Evolutionary conservation across 2,888 invertebrate genomes (phyloP), one percentile per base, ranked within the genome.

Genomic region (Orchestes rusci): DNA sequence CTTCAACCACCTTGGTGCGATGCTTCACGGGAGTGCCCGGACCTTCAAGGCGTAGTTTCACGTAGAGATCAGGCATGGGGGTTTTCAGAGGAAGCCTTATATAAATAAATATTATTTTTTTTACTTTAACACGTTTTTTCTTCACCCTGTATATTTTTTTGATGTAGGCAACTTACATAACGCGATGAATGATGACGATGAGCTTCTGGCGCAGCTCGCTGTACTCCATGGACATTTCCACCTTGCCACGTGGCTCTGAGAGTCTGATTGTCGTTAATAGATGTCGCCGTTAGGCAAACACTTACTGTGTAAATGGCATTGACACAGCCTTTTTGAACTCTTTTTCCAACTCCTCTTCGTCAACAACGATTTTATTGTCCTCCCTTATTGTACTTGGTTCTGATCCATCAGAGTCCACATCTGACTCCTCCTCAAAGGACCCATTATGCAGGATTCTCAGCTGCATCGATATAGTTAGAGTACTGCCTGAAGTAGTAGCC

Each of bases 61-160:
- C 89, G 63, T 90, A 91, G 0, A 91, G 89, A 70, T 91, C 90
- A 1, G 90, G 91, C 60, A 89, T 81, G 1, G 85, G 82, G 63
- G 89, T 87, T 57, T 84, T 85, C 28, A 81, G 67, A 0, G 88
- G 87, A 58, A 89, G 75, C 67, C 87, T 82, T 59, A 84, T 85
- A 62, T 37, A 65, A 66, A 50, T 10, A 29, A 23, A 38, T 3
- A 20, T n/a, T 8, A 23, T 37, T 37, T 7, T 39, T 19, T 36
- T 16, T 16, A 34, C 8, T 2, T 34, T 10, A 34, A 16, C 16
- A 8, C 2, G 8, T 12, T 8, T 31, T 31, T 31, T n/a, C n/a
- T n/a, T 13, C n/a, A n/a, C n/a, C n/a, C n/a, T n/a, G n/a, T n/a
- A n/a, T n/a, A 23, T 23, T 7, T 23, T 23, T 7, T 23, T 7